Evolutionary conservation across 2,888 invertebrate genomes (phyloP).

Genomic region (Rhaphigaster nebulosa): DNA sequence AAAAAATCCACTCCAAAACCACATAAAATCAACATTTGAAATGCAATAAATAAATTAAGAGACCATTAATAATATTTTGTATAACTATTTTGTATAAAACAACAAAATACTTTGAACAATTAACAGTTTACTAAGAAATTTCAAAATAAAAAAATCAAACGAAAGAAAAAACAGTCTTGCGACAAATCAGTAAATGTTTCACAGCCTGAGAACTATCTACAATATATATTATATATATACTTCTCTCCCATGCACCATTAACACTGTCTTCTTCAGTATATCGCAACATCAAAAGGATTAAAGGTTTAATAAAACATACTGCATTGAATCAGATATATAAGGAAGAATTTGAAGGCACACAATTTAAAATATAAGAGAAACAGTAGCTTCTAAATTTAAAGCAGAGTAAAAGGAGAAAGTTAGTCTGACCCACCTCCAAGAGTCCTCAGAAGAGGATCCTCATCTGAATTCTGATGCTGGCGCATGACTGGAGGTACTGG

Average conservation of each 20-base stretch:
- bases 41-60: slow-evolving; percentile 49
- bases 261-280: slow-evolving; percentile 27
- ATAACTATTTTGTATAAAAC: slow-evolving; percentile 27
- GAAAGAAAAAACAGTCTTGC: slow-evolving; percentile 41
- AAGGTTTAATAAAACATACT: slow-evolving; percentile 25
- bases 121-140: slow-evolving; percentile 3
- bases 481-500: slow-evolving; percentile 26
- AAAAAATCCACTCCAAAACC: slow-evolving; percentile 29
- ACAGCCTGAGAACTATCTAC: slow-evolving; percentile 53
- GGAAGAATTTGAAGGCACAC: slow-evolving; percentile 44
- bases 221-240: not conserved
- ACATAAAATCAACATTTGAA: slow-evolving; percentile 47
- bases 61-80: slow-evolving; percentile 14
- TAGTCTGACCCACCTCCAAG: slow-evolving; percentile 76
- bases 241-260: slow-evolving; percentile 44
- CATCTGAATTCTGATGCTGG: slow-evolving; percentile 64
- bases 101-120: slow-evolving; percentile 44
- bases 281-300: not conserved
- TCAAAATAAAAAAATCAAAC: not conserved
- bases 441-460: slow-evolving; percentile 78
- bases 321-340: slow-evolving; percentile 25
- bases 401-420: slow-evolving; percentile 44
- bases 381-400: slow-evolving; percentile 54
- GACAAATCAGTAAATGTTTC: slow-evolving; percentile 50
- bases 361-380: slow-evolving; percentile 42